Evolutionary conservation across 2,888 invertebrate species (phyloP).

Genomic region (Parnassius glacialis): DNA sequence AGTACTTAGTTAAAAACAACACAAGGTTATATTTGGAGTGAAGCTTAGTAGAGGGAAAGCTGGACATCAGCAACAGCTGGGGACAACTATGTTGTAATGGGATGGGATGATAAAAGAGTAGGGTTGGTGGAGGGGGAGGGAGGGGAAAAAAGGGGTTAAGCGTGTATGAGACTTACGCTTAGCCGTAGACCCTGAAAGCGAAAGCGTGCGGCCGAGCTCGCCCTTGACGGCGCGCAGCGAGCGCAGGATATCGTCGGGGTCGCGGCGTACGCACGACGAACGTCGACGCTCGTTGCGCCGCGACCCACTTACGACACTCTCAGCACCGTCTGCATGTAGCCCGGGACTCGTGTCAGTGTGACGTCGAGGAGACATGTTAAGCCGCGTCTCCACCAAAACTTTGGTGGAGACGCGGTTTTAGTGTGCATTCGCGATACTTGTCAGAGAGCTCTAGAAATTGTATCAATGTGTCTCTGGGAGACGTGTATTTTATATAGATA

Average conservation of each 20-base stretch:
- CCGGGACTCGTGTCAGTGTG: too few species aligned
- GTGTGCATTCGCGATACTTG: too few species aligned
- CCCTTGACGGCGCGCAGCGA: constrained; percentile 90
- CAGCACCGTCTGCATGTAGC: constrained; percentile 40
- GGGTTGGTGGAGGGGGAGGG: too few species aligned
- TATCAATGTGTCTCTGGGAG: too few species aligned
- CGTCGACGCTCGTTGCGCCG: constrained; percentile 84
- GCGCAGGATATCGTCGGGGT: constrained; percentile 91
- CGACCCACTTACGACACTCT: constrained; percentile 45
- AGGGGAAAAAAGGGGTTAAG: background rate
- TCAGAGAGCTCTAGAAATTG: too few species aligned
- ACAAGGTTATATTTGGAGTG: background rate
- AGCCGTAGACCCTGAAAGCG: constrained; percentile 86
- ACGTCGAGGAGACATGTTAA: too few species aligned
- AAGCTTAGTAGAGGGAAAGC: too few species aligned
- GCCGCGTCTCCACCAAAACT: too few species aligned
- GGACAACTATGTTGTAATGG: too few species aligned
- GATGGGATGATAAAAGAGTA: background rate
- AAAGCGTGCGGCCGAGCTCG: constrained; percentile 90
- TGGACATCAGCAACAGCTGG: too few species aligned
- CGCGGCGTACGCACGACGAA: constrained; percentile 90
- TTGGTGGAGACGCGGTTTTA: too few species aligned
- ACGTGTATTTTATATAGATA: too few species aligned
- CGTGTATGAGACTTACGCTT: constrained; percentile 83
- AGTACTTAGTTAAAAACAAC: background rate